Percentiles rank a stretch among this genome's conserved stretches.
Conservation (phyloP, 2,113 vertebrate genomes). For the Mandrillus leucophaeus region DNA sequence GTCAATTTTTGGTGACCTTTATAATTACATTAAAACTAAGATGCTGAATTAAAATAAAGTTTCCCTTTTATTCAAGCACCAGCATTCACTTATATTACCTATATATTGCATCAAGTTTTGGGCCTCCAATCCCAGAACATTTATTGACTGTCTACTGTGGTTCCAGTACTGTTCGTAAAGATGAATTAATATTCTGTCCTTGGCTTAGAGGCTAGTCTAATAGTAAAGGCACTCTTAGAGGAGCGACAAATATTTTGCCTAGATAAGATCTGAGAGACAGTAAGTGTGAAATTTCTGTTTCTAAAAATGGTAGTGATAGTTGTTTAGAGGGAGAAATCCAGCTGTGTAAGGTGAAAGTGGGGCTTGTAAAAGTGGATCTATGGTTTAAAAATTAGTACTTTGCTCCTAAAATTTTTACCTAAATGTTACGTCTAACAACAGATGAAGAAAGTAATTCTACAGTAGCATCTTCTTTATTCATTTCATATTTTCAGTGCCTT, state of each 20-base stretch:
- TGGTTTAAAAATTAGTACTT: constrained; percentile 9
- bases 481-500: constrained; percentile 13
- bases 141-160: not conserved
- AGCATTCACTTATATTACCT: not conserved
- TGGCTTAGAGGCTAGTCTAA: not conserved
- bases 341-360: not conserved
- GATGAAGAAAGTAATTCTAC: not conserved
- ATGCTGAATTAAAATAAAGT: not conserved
- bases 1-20: constrained; percentile 11
- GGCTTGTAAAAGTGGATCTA: not conserved
- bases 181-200: not conserved
- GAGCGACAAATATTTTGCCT: not conserved
- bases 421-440: not conserved
- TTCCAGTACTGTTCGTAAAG: not conserved
- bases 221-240: not conserved
- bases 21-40: constrained; percentile 2
- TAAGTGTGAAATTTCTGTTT: not conserved
- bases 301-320: not conserved
- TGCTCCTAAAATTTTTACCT: not conserved
- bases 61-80: not conserved
- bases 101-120: not conserved
- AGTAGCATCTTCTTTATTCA: not conserved
- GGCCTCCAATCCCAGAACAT: not conserved
- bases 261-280: not conserved
- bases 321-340: not conserved